These are phyloP conservation scores for Caligus rogercresseyi DNA, from an alignment of 1,140 invertebrate genomes.

Conservation along the genomic window DNA sequence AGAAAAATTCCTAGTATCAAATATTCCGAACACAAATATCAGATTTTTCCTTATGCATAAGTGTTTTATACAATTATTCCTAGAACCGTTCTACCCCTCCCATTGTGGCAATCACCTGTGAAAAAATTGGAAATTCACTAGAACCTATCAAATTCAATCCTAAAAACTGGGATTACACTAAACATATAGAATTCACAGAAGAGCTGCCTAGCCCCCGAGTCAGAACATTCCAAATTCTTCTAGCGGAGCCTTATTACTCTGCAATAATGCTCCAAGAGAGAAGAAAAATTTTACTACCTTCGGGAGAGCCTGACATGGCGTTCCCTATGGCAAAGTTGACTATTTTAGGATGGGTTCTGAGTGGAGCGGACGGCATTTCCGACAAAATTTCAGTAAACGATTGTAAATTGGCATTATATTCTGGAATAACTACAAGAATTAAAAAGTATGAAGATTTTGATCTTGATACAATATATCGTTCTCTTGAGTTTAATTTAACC, in stretches of 20 bases:
- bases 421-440: too few relatives aligned
- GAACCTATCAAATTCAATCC: not conserved
- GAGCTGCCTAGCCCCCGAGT: not conserved
- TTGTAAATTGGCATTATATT: not conserved
- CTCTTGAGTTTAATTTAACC: not conserved
- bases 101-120: not conserved
- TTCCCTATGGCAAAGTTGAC: conserved; percentile 4
- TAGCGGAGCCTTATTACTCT: conserved; percentile 1
- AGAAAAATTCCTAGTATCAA: too few relatives aligned
- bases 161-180: not conserved
- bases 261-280: conserved; percentile 2
- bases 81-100: not conserved
- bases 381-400: not conserved
- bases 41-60: too few relatives aligned
- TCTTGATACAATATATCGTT: not conserved
- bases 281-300: not conserved
- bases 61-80: too few relatives aligned
- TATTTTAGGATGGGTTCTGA: not conserved
- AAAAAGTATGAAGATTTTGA: not conserved
- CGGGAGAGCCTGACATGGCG: not conserved
- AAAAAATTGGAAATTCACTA: not conserved
- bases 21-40: too few relatives aligned
- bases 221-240: not conserved
- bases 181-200: not conserved
- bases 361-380: not conserved